Base-by-base conservation (phyloP, 1,140 invertebrate genomes). In the Cyphomyrmex costatus region DNA sequence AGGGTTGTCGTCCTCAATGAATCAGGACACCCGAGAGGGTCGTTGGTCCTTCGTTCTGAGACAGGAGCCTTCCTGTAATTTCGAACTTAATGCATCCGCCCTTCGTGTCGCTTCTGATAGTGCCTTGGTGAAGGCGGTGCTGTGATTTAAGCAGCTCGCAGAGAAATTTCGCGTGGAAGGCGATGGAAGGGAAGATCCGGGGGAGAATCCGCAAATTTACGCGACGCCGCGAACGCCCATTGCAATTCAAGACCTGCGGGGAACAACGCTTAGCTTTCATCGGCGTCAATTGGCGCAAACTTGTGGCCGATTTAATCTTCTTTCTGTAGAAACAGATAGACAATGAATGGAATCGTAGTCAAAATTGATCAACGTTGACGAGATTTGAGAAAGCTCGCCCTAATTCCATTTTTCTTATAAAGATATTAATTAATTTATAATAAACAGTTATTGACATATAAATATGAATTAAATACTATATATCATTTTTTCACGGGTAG, bases 11-110 rank as follows among this genome's bases (percentile, higher is more conserved):
- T 86, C 85, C 86, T 79, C 66, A 77, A 91, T 91, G 90, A 89
- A 91, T 91, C 90, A 91, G 76, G 88, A 89, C 87, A 90, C 89
- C 80, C 87, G 74, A n/a, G 90, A 86, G 90, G 85, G 87, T 91
- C 87, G 80, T 91, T 89, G 89, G 71, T 90, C 84, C 84, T 88
- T 84, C 68, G 49, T 71, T 30, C 58, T 58, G 70, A 83, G 83
- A 61, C 73, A 65, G 73, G 21, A 65, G 56, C 65, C 77, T 88
- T 90, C 88, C 79, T 85, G 76, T 89, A 87, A 89, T 89, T 85
- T 87, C 68, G 80, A 85, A 85, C 86, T 89, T 79, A 76, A 90
- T 65, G 82, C 49, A 76, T 78, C 66, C 88, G 86, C 33, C 51
- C 74, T 58, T 60, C 46, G 58, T 46, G 53, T 76, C 58, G 76